These are phyloP conservation scores for Acholoe squamosa DNA, from an alignment of 2,888 invertebrate species.

Conservation along the genomic window DNA sequence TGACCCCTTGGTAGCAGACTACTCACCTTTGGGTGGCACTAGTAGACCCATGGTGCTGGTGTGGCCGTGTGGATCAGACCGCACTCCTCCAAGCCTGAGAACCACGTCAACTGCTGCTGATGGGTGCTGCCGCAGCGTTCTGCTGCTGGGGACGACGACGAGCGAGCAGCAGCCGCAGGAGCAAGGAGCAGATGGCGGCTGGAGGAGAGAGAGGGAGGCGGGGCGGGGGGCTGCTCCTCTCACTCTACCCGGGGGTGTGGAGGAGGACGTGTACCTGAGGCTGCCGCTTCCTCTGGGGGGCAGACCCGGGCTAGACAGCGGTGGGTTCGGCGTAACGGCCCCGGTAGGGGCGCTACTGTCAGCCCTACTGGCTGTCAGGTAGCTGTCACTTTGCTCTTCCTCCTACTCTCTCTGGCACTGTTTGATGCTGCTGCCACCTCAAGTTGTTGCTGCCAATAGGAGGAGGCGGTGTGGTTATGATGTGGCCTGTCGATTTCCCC, in stretches of 20 bases:
- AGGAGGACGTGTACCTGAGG: not conserved
- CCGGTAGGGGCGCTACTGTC: not conserved
- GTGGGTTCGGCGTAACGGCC: not conserved
- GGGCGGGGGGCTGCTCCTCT: not conserved
- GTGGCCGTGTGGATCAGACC: not conserved
- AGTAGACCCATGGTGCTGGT: conserved; percentile 8
- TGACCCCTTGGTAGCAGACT: not conserved
- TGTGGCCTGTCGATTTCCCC: not conserved
- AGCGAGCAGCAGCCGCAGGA: not conserved
- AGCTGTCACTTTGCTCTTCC: not conserved
- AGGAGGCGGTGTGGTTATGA: not conserved
- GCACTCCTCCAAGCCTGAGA: not conserved
- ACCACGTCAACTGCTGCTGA: conserved; percentile 31
- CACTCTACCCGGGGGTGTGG: not conserved
- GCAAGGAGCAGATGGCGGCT: not conserved
- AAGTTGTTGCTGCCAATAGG: not conserved
- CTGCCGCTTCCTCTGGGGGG: not conserved
- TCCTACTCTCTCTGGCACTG: not conserved
- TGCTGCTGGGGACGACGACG: not conserved
- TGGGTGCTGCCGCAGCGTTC: not conserved
- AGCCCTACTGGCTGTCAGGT: not conserved
- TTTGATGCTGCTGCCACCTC: not conserved
- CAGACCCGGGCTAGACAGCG: not conserved
- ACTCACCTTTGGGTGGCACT: conserved; percentile 53
- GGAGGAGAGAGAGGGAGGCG: not conserved